Evolutionary conservation across 1,140 invertebrate genomes (phyloP).

Genomic region (Octopus bimaculoides): DNA sequence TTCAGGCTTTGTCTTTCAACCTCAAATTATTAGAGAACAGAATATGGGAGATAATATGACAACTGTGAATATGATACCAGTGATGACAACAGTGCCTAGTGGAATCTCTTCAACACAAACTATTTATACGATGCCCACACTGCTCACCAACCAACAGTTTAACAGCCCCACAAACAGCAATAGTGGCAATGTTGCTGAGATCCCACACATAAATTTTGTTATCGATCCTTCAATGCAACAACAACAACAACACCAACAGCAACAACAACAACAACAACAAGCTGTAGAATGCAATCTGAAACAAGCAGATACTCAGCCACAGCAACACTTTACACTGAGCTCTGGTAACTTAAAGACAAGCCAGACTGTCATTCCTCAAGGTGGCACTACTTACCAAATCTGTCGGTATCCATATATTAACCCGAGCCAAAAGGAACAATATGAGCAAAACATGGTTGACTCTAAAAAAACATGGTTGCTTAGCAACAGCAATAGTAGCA

Average conservation of each 20-base stretch:
- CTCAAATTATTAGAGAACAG: neutral
- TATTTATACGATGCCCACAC: neutral
- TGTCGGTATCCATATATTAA: neutral
- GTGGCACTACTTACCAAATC: neutral
- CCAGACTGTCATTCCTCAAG: neutral
- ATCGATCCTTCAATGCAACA: neutral
- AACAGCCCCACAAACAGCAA: neutral
- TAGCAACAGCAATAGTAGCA: neutral
- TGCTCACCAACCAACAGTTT: neutral
- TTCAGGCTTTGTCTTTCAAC: conserved; percentile 8
- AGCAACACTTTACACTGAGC: too few species aligned
- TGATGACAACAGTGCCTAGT: conserved; percentile 10
- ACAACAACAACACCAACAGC: neutral
- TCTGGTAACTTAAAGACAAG: neutral
- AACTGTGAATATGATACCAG: conserved; percentile 9
- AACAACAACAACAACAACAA: neutral
- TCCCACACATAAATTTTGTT: neutral
- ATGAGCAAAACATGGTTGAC: neutral
- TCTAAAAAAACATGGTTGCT: neutral
- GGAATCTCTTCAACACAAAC: neutral
- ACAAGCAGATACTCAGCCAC: too few species aligned
- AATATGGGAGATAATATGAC: neutral
- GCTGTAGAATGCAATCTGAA: too few species aligned
- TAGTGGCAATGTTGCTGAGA: neutral
- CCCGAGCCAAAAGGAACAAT: neutral